Percentiles rank a stretch among this genome's conserved stretches.
Evolutionary conservation across 2,113 vertebrate genomes (phyloP).

Genomic region (Mystacornis crossleyi): DNA sequence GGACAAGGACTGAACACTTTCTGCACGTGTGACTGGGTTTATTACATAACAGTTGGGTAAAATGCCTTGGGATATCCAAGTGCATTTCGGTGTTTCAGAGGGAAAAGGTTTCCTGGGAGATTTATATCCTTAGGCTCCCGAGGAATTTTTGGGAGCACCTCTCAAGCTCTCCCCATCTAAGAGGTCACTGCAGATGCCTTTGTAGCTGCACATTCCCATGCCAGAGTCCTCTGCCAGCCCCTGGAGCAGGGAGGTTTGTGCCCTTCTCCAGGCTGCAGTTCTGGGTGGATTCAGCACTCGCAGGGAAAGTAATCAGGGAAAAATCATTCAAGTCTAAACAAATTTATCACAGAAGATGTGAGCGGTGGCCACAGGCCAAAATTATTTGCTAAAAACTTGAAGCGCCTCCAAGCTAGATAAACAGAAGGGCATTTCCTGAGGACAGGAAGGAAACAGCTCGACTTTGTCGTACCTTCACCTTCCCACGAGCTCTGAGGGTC

Average conservation of each 20-base stretch:
- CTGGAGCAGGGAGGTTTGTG: neutral
- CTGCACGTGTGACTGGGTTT: neutral
- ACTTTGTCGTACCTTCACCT: neutral
- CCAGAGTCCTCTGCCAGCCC: neutral
- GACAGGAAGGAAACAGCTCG: neutral
- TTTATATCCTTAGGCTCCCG: fast-evolving
- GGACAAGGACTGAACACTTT: neutral
- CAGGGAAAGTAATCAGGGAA: neutral
- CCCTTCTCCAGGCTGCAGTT: neutral
- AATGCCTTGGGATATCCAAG: neutral
- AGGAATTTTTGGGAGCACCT: neutral
- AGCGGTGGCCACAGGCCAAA: neutral
- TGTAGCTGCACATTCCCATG: neutral
- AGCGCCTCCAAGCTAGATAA: neutral
- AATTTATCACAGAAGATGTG: neutral
- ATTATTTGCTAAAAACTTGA: neutral
- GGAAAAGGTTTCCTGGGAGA: neutral
- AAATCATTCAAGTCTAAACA: neutral
- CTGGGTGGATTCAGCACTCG: neutral
- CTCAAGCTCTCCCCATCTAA: neutral
- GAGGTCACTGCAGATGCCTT: neutral
- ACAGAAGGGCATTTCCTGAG: neutral
- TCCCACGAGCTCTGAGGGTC: neutral
- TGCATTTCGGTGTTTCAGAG: neutral
- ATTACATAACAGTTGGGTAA: neutral